phyloP scores from a whole-genome alignment of 2,888 invertebrate genomes.

The Anagyrus pseudococci region DNA sequence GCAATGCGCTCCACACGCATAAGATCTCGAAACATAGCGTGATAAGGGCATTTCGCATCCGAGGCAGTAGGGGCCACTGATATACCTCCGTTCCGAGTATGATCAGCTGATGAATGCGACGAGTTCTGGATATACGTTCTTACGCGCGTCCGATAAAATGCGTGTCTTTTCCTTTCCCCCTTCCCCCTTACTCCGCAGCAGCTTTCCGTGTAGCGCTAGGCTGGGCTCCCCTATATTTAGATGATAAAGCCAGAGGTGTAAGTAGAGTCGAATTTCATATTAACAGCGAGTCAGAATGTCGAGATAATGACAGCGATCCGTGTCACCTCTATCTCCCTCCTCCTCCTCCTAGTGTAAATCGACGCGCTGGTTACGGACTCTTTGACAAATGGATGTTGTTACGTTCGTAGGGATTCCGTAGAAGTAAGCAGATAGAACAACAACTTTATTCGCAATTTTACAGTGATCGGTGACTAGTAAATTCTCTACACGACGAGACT shows the following conservation, averaged over 20 bases:
- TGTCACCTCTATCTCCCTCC: constrained; percentile 1
- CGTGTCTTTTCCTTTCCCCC: constrained; percentile 3
- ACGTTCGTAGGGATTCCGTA: no score
- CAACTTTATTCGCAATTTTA: no score
- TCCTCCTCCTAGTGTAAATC: no score
- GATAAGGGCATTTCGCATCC: no score
- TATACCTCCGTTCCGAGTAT: constrained; percentile 22
- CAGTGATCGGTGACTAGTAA: no score
- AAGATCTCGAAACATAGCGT: no score
- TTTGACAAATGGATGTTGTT: no score
- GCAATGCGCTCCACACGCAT: no score
- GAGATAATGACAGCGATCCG: background rate
- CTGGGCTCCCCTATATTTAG: constrained; percentile 13
- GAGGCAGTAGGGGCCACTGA: constrained; percentile 6
- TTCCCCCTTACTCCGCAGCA: background rate
- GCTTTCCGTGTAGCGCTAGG: background rate
- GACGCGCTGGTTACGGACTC: no score
- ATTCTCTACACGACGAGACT: no score
- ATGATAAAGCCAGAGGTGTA: background rate
- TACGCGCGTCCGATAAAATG: constrained; percentile 14
- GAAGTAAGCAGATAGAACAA: no score
- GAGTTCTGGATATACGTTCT: background rate
- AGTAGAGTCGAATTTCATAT: constrained; percentile 22
- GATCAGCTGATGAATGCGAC: constrained; percentile 27
- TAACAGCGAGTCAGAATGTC: constrained; percentile 20